These are phyloP conservation scores for Myotis pilosus DNA, from an alignment of 2,797 vertebrate species.

Conservation along the genomic window DNA sequence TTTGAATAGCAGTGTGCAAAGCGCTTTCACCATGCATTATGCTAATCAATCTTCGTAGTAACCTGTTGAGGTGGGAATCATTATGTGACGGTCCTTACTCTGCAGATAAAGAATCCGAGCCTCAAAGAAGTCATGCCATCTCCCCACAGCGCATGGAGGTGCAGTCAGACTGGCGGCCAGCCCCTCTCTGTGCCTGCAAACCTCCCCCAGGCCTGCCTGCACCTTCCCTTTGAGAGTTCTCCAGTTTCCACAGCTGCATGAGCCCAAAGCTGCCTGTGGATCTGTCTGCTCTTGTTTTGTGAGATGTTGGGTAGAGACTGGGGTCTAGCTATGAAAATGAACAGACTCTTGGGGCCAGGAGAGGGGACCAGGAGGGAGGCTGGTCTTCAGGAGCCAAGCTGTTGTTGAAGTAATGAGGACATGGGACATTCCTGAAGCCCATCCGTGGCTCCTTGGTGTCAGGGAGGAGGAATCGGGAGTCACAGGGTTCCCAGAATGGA, in stretches of 20 bases:
- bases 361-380: neutral
- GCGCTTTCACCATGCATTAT: neutral
- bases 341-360: neutral
- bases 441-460: neutral
- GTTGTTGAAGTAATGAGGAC: neutral
- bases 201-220: rapidly evolving
- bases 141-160: neutral
- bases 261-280: neutral
- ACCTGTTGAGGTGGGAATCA: neutral
- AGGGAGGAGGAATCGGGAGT: neutral
- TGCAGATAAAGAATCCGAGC: neutral
- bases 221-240: neutral
- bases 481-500: neutral
- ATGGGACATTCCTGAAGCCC: neutral
- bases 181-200: neutral
- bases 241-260: neutral
- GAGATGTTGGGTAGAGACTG: neutral
- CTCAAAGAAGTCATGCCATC: neutral
- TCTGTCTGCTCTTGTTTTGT: neutral
- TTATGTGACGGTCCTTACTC: slow-evolving; percentile 22
- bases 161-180: neutral
- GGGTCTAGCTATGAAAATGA: neutral
- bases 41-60: slow-evolving; percentile 43
- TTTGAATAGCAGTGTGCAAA: slow-evolving; percentile 2
- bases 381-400: neutral